phyloP scores from a whole-genome alignment of 2,888 invertebrate genomes.

The Tetragonula carbonaria region DNA sequence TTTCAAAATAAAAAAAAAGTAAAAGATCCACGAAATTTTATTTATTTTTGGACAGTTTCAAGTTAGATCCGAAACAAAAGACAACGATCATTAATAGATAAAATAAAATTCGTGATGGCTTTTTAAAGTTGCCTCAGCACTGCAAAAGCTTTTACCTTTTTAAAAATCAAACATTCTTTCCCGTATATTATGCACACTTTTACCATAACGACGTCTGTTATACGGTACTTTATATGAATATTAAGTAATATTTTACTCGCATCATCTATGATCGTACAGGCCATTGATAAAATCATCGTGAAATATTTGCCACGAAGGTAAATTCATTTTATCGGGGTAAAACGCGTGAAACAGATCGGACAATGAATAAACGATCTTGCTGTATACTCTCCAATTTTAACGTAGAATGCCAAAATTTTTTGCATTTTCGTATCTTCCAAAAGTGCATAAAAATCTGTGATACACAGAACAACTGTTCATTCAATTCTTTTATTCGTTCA shows the following conservation, averaged over 20 bases:
- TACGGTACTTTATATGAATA: background rate
- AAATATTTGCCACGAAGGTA: background rate
- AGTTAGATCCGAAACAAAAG: background rate
- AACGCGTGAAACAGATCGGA: background rate
- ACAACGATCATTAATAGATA: background rate
- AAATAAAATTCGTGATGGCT: background rate
- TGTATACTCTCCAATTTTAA: no score
- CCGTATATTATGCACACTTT: background rate
- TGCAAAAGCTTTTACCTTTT: background rate
- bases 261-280: background rate
- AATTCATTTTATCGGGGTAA: background rate
- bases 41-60: background rate
- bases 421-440: no score
- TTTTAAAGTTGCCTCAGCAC: background rate
- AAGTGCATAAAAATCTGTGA: no score
- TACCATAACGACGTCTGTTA: background rate
- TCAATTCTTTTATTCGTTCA: no score
- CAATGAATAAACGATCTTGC: background rate
- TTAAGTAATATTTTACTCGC: background rate
- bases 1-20: no score
- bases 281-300: background rate
- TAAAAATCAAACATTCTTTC: slow-evolving; percentile 1
- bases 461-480: no score
- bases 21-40: no score
- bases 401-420: no score